Conservation (phyloP, 2,113 vertebrate species). For the Cettia cetti region DNA sequence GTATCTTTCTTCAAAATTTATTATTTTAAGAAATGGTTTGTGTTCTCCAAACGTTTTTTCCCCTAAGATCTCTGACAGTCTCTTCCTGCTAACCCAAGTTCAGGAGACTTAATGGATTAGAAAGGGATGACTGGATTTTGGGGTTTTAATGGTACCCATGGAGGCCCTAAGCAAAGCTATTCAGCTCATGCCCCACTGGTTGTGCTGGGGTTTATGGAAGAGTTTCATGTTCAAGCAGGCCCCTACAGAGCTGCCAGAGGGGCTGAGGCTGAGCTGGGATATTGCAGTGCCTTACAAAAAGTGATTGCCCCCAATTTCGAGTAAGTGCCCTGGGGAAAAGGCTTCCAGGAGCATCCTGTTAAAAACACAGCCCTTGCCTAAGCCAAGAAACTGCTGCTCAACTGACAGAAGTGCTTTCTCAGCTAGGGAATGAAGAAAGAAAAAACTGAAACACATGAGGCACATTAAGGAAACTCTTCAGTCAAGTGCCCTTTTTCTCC, state of each 20-base stretch:
- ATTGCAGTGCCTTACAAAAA: neutral
- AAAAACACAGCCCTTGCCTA: neutral
- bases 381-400: neutral
- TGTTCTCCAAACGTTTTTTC: neutral
- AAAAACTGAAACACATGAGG: neutral
- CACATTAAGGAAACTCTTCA: neutral
- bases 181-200: neutral
- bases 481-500: neutral
- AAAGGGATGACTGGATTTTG: neutral
- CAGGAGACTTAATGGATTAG: neutral
- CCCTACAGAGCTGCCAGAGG: neutral
- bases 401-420: neutral
- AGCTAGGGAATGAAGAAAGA: neutral
- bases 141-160: neutral
- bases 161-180: neutral
- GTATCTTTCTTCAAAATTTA: neutral
- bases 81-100: neutral
- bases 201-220: neutral
- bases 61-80: neutral
- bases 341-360: neutral
- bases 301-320: neutral
- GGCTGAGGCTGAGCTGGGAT: neutral
- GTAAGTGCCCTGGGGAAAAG: neutral
- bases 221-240: neutral
- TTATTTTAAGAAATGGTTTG: neutral